phyloP scores from a whole-genome alignment of 2,797 vertebrate genomes.

The Melanotaenia trifasciata region DNA sequence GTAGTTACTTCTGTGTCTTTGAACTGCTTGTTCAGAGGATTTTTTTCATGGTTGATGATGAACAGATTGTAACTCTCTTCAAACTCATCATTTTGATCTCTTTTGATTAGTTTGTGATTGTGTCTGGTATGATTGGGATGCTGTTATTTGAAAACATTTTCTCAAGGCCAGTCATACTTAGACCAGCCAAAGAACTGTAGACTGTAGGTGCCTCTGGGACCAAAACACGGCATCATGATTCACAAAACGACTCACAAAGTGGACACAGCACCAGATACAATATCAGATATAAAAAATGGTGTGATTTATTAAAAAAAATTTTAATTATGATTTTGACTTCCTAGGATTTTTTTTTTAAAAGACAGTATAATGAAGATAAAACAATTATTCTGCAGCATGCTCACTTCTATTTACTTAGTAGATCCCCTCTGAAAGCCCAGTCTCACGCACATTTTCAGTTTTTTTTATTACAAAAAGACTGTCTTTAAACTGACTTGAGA shows the following conservation, averaged over 20 bases:
- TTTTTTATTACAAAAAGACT: not conserved
- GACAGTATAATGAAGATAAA: not conserved
- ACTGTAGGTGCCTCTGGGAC: not conserved
- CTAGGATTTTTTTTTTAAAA: not conserved
- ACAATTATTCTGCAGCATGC: not conserved
- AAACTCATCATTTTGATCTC: not conserved
- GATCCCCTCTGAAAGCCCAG: not conserved
- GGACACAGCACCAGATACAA: not conserved
- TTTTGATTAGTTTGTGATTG: not conserved
- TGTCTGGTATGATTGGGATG: not conserved
- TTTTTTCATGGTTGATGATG: slow-evolving; percentile 5
- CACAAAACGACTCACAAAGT: not conserved
- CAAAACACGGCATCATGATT: not conserved
- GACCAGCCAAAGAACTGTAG: not conserved
- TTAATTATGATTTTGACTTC: not conserved
- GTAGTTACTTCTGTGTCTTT: slow-evolving; percentile 13
- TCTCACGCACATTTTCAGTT: not conserved
- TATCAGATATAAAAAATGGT: not conserved
- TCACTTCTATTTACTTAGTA: not conserved
- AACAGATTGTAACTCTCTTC: slow-evolving; percentile 3
- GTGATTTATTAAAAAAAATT: not conserved
- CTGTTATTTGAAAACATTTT: not conserved
- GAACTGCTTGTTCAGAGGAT: slow-evolving; percentile 11
- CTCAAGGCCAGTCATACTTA: not conserved
- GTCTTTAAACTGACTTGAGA: not conserved